Base-by-base conservation (phyloP, 1,140 invertebrate species). In the Sinonovacula constricta region DNA sequence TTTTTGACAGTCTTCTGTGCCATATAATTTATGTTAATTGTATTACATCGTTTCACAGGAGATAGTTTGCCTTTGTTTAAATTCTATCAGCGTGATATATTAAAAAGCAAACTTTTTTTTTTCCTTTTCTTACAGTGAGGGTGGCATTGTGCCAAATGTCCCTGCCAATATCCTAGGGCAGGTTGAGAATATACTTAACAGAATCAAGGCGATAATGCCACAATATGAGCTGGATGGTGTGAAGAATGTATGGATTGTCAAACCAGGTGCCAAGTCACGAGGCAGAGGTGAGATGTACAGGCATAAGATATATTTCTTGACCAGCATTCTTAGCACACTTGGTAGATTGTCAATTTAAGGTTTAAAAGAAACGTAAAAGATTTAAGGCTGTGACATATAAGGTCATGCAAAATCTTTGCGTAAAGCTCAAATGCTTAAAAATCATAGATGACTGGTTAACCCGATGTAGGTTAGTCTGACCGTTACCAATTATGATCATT, bases 191-290 rank as follows among this genome's bases (percentile, higher is more conserved):
- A 51, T 87, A 2, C 68, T 85, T 88, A 82, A 92, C 88, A 30
- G 89, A 88, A 22, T 93, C 87, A 79, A 84, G 67, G 76, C 86
- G 26, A 80, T 84, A 30, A 86, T 83, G 65, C 86, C 88, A 1
- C 88, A 91, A 83, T 88, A 84, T 85, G 85, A 93, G 36, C 86
- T 95, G 83, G 97, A 97, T 88, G 97, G 96, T 0, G 92, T 93
- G 51, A 93, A 94, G 70, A 98, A 98, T 90, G 94, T 98, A 66
- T 99, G 97, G 97, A 98, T 99, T 81, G 93, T 98, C 30, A 99
- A 99, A 90, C 97, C 97, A 0, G 96, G 97, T 15, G 97, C 97
- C 65, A 96, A 97, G 89, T 98, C 96, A 79, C 93, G 97, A 2
- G 97, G 97, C 0, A 93, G 96, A 83, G 91, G 91, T 91, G 79